Base-by-base conservation (phyloP, 2,113 vertebrate species). In the Eudyptes chrysolophus region DNA sequence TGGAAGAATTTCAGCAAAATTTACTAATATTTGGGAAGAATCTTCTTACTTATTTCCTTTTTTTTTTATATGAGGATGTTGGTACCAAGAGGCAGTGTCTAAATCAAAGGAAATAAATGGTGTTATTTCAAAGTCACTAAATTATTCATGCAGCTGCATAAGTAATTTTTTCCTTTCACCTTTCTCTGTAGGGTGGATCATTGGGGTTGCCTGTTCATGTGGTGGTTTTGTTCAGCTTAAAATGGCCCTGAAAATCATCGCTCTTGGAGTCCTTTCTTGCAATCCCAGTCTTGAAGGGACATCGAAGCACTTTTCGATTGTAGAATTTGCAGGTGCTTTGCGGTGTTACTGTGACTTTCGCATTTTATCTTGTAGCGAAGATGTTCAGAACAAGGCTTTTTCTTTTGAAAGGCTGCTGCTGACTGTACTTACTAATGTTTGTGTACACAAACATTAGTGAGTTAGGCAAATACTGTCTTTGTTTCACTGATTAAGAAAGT, bases 1-100 rank as follows among this genome's bases (percentile, higher is more conserved):
- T 95, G 77, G 74, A 79, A 89, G 49, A 91, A 70, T 76, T 94
- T 92, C 44, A 91, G 77, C 52, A 84, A 65, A 72, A 85, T 57
- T 85, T 87, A 40, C 19, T 85, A 66, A 65, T 83, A 40, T 74
- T 93, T 92, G 54, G 18, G 40, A 95, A 91, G 21, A 80, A 32
- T 88, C 40, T 87, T 90, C 64, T 52, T 81, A 16, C 3, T 68
- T 62, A 36, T 36, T 92, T 94, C 13, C 24, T 48, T 6, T 61
- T 79, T 54, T 79, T 70, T 79, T 40, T 24, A 0, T 65, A 22
- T 10, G 40, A 84, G 21, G 20, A 30, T 75, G 38, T 55, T 84
- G 69, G 20, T 91, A 79, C n/a, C 58, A 82, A 81, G 30, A 79
- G 54, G 12, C 66, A 77, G 1, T 82, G 36, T 69, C 52, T 91